Evolutionary conservation across 2,113 vertebrate genomes (phyloP).

Genomic region (Gobiocypris rarus): DNA sequence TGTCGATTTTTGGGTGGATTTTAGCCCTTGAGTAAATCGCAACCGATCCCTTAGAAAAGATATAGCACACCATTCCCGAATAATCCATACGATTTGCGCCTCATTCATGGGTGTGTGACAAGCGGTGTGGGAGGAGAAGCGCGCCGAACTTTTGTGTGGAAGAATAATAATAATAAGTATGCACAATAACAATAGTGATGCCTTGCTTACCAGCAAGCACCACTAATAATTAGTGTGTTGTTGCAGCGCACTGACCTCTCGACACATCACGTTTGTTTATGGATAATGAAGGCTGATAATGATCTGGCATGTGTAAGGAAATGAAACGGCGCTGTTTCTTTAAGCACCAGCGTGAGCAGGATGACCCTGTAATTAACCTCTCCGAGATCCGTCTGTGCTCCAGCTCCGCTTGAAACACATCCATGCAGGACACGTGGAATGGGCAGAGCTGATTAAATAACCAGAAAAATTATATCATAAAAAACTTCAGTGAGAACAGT

Average conservation of each 20-base stretch:
- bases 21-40: too few relatives aligned
- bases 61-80: too few relatives aligned
- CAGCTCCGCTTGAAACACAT: not conserved
- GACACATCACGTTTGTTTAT: not conserved
- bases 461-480: not conserved
- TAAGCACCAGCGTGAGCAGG: not conserved
- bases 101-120: too few relatives aligned
- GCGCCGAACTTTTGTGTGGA: too few relatives aligned
- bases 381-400: not conserved
- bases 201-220: too few relatives aligned
- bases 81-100: too few relatives aligned
- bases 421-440: not conserved
- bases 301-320: not conserved
- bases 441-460: not conserved
- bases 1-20: too few relatives aligned
- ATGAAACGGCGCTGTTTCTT: not conserved
- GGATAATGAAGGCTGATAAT: conserved; percentile 19
- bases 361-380: not conserved
- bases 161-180: too few relatives aligned
- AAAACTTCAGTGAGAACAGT: not conserved
- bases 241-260: not conserved
- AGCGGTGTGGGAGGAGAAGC: too few relatives aligned
- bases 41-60: too few relatives aligned
- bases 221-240: not conserved
- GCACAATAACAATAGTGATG: too few relatives aligned